phyloP scores from a whole-genome alignment of 2,888 invertebrate genomes.

The Mantis religiosa region DNA sequence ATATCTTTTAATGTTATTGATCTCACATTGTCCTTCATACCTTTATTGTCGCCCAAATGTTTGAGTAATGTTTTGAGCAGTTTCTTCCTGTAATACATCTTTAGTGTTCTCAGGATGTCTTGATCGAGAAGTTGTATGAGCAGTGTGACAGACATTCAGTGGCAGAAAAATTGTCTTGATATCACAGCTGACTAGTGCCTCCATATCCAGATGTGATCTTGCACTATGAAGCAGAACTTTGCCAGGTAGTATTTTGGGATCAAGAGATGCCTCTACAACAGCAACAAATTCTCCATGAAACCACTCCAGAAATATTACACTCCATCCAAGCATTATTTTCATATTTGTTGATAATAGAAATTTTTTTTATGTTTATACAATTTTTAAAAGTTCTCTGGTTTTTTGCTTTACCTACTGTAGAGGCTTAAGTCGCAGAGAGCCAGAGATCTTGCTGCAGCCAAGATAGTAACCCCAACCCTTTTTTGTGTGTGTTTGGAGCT shows the following conservation, averaged over 20 bases:
- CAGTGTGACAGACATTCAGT: no score
- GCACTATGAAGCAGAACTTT: no score
- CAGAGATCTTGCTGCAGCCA: background rate
- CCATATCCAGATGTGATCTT: no score
- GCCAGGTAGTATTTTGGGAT: background rate
- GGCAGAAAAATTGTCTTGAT: no score
- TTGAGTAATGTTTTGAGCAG: background rate
- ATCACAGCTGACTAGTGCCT: no score
- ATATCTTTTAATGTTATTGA: constrained; percentile 2
- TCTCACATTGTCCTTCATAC: background rate
- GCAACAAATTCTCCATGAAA: background rate
- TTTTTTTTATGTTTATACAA: background rate
- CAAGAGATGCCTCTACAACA: background rate
- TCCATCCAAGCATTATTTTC: background rate
- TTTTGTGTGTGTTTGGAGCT: no score
- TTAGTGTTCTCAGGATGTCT: no score
- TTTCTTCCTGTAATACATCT: no score
- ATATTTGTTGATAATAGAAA: background rate
- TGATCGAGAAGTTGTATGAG: no score
- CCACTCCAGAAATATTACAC: background rate
- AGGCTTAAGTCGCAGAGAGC: background rate
- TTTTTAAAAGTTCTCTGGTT: background rate
- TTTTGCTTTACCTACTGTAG: background rate
- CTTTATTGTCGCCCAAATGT: background rate
- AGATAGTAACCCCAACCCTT: background rate